A percentile compares a stretch with the other conserved stretches of the same genome.
Evolutionary conservation across 2,113 vertebrate genomes (phyloP).

Genomic region (Prionailurus bengalensis): DNA sequence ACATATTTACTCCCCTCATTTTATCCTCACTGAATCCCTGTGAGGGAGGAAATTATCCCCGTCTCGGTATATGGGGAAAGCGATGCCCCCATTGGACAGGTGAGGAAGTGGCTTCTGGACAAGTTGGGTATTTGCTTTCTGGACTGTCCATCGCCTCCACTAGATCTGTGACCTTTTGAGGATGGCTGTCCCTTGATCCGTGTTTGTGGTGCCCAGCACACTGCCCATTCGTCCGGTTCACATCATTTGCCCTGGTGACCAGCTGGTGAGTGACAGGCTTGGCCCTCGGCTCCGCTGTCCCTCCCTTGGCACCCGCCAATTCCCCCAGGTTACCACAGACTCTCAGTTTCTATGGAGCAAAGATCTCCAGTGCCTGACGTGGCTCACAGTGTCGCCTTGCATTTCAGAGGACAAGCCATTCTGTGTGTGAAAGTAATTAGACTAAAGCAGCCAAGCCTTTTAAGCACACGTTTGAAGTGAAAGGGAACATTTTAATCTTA

Average conservation of each 20-base stretch:
- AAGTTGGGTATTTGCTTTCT: accelerated
- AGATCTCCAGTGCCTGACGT: neutral
- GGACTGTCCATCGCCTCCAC: too few relatives aligned
- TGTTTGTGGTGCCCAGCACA: too few relatives aligned
- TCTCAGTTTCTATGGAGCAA: neutral
- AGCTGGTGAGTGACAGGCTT: accelerated
- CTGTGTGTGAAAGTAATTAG: neutral
- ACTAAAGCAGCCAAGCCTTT: neutral
- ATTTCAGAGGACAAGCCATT: neutral
- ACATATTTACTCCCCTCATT: accelerated
- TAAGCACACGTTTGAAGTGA: neutral
- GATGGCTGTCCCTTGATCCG: neutral
- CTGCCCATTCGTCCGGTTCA: too few relatives aligned
- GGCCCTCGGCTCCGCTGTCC: accelerated
- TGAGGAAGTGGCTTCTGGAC: neutral
- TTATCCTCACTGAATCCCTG: neutral
- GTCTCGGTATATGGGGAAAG: neutral
- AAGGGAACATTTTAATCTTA: neutral
- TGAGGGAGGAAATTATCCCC: neutral
- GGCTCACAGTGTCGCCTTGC: too few relatives aligned
- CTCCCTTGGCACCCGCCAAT: too few relatives aligned
- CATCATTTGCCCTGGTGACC: neutral
- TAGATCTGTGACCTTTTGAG: neutral
- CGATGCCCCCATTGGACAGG: neutral
- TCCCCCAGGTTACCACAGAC: neutral